Evolutionary conservation across 2,113 vertebrate genomes (phyloP).

Genomic region (Gadus macrocephalus): DNA sequence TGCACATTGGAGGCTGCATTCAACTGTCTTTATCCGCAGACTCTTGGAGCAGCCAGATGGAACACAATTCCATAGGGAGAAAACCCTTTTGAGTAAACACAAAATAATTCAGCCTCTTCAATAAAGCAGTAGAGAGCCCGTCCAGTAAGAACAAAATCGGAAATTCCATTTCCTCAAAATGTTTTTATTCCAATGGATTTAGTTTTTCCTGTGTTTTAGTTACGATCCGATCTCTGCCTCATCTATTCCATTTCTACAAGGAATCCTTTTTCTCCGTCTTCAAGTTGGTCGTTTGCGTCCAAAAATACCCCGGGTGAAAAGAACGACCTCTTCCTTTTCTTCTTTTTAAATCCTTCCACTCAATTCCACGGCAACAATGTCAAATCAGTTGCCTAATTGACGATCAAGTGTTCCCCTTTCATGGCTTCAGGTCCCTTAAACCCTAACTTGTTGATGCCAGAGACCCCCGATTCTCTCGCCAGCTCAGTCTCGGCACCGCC

Average conservation of each 20-base stretch:
- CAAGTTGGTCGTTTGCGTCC: conserved; percentile 72
- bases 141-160: conserved; percentile 69
- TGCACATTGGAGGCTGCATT: conserved; percentile 99
- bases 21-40: conserved; percentile 90
- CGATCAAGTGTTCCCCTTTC: conserved; percentile 73
- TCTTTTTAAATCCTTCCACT: conserved; percentile 46
- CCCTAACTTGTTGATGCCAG: conserved; percentile 98
- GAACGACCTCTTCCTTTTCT: conserved; percentile 52
- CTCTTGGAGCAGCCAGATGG: conserved; percentile 89
- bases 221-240: conserved; percentile 52
- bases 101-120: conserved; percentile 75
- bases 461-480: conserved; percentile 81
- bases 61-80: conserved; percentile 83
- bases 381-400: conserved; percentile 80
- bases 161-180: conserved; percentile 74
- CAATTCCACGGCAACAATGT: conserved; percentile 66
- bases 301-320: conserved; percentile 60
- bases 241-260: conserved; percentile 39
- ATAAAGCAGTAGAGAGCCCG: conserved; percentile 70
- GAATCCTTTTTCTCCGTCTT: conserved; percentile 61
- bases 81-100: conserved; percentile 82
- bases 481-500: conserved; percentile 72
- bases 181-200: conserved; percentile 41
- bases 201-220: conserved; percentile 27
- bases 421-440: conserved; percentile 73